Evolutionary conservation across 2,797 vertebrate species (phyloP).

Genomic region (Periparus ater): DNA sequence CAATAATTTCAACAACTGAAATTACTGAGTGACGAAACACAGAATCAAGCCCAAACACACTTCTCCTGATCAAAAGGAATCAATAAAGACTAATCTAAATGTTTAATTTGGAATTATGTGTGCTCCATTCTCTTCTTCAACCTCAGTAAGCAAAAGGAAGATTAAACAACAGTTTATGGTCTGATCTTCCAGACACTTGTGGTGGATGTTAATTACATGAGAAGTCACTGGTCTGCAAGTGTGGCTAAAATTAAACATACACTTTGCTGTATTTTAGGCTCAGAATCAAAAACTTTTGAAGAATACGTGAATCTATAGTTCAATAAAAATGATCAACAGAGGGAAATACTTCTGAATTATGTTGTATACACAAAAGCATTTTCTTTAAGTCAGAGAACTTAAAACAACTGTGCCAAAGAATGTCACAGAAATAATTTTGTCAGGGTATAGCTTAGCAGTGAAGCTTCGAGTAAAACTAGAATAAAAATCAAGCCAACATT

Average conservation of each 20-base stretch:
- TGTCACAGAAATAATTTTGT: background rate
- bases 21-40: background rate
- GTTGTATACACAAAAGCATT: background rate
- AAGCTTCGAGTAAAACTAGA: background rate
- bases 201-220: background rate
- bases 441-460: background rate
- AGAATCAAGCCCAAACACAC: constrained; percentile 4
- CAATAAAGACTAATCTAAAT: constrained; percentile 38
- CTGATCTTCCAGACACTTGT: constrained; percentile 2
- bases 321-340: background rate
- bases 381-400: background rate
- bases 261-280: background rate
- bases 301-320: background rate
- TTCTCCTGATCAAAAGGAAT: constrained; percentile 32
- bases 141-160: background rate
- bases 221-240: background rate
- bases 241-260: background rate
- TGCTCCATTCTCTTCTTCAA: background rate
- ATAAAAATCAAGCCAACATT: constrained; percentile 9
- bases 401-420: background rate
- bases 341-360: background rate
- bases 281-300: background rate
- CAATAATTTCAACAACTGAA: constrained; percentile 3
- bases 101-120: constrained; percentile 23
- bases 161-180: background rate